Base-by-base conservation (phyloP, 2,797 vertebrate species). In the Malacoraja senta region DNA sequence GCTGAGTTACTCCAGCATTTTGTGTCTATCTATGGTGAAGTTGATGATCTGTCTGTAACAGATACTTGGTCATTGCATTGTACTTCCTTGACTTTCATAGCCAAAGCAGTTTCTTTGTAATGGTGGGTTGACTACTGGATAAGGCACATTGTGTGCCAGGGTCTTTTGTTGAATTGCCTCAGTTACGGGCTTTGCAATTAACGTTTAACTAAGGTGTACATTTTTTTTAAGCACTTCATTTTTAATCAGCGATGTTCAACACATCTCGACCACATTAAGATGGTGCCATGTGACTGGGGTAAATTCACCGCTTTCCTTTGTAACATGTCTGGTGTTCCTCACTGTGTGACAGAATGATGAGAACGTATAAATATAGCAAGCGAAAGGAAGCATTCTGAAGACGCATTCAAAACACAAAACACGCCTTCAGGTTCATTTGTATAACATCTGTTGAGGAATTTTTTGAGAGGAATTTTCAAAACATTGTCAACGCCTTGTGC, bases 281-380 rank as follows among this genome's bases (percentile, higher is more conserved):
- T 3, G 35, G 53, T 44, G 53, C 9, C 29, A 65, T n/a, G 61
- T 86, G 58, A 65, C 6, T 65, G 58, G 63, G 58, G 10, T 61
- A 26, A 86, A 61, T 86, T n/a, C 83, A 32, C 32, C 29, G 29
- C 83, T 65, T 65, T 86, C 61, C 83, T 86, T 86, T 86, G 83
- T 86, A 65, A 63, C 15, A 86, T 86, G 58, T 65, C 83, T 86
- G 83, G 29, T 29, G 61, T 32, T 63, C 58, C 58, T 86, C 63
- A 58, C 61, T 86, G 15, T 86, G 83, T 86, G 83, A 86, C 83
- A 86, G 83, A 86, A 86, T 32, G 83, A 86, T 86, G 84, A 68
- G 84, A 15, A 88, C 84, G 68, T 19, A 19, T 88, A 63, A 68
- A 88, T 35, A 88, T 68, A 63, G 84, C n/a, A 88, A 19, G 63